A percentile compares a stretch with the other conserved stretches of the same genome.
These are phyloP conservation scores for Temnopleurus reevesii DNA, from an alignment of 53 echinoderm and acorn worm species.

Conservation along the genomic window DNA sequence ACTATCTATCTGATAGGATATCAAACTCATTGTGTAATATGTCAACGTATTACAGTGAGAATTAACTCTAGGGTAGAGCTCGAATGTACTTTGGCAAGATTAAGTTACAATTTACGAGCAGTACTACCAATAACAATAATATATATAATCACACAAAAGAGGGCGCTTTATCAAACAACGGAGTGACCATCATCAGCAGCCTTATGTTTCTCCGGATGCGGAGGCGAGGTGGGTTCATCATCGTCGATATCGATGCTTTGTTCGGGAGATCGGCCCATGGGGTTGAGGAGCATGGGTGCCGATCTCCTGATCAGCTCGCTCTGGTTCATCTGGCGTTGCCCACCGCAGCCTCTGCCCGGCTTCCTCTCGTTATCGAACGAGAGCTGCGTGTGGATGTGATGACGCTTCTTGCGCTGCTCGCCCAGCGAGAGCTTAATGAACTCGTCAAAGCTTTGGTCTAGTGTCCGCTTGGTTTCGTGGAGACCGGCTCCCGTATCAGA, in stretches of 20 bases:
- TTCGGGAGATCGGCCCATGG: constrained; percentile 51
- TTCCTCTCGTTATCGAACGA: constrained; percentile 62
- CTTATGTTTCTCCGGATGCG: background rate
- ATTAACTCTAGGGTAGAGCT: constrained; percentile 23
- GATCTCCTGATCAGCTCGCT: constrained; percentile 68
- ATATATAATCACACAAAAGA: constrained; percentile 33
- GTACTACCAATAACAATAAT: constrained; percentile 32
- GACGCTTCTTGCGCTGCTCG: constrained; percentile 84
- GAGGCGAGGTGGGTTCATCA: background rate
- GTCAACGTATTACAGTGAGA: background rate
- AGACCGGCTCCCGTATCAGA: constrained; percentile 56
- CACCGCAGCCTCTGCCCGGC: background rate
- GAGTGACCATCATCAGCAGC: constrained; percentile 45
- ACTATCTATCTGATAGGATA: constrained; percentile 3
- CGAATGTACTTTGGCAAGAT: constrained; percentile 55
- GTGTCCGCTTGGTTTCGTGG: constrained; percentile 68
- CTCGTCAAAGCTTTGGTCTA: constrained; percentile 98
- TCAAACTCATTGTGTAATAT: constrained; percentile 28
- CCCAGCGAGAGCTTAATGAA: constrained; percentile 85
- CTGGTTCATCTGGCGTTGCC: constrained; percentile 54
- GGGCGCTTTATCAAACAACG: constrained; percentile 46
- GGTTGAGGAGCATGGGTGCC: constrained; percentile 60
- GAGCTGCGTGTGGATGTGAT: constrained; percentile 56
- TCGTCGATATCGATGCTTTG: constrained; percentile 57
- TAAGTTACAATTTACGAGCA: constrained; percentile 33